Conservation (phyloP, 2,888 invertebrate genomes). For the Ganaspis brasiliensis region DNA sequence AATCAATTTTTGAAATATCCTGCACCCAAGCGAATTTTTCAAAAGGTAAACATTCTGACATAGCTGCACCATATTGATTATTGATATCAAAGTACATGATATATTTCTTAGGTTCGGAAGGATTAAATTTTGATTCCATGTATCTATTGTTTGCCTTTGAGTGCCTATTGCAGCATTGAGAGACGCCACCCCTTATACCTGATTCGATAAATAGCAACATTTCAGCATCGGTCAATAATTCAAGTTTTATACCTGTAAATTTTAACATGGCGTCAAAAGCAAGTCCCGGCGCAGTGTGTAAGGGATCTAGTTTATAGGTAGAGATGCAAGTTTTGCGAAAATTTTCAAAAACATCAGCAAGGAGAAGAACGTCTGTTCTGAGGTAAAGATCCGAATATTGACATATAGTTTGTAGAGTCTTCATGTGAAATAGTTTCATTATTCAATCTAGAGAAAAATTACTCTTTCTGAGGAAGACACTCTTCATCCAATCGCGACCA, state of each 20-base stretch:
- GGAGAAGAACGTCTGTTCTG: not conserved
- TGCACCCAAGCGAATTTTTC: not conserved
- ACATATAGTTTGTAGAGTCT: not conserved
- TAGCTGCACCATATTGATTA: constrained; percentile 9
- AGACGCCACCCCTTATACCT: constrained; percentile 1
- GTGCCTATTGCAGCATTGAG: constrained; percentile 3
- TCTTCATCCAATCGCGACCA: too few species aligned
- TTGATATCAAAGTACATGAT: not conserved
- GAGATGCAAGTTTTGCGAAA: constrained; percentile 55
- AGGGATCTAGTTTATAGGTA: constrained; percentile 69
- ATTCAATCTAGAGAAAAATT: not conserved
- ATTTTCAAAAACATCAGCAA: constrained; percentile 50
- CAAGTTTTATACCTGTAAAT: constrained; percentile 41
- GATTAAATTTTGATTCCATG: not conserved
- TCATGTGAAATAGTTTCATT: not conserved
- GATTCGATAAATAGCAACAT: constrained; percentile 2
- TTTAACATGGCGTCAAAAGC: not conserved
- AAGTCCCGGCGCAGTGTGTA: not conserved
- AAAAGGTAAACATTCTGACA: constrained; percentile 10
- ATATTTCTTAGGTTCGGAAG: not conserved
- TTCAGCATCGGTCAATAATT: constrained; percentile 27
- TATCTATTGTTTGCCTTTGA: not conserved
- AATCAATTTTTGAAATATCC: constrained; percentile 9
- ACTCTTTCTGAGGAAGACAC: too few species aligned
- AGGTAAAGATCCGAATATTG: too few species aligned